Evolutionary conservation across 2,113 vertebrate species (phyloP), one percentile per base, ranked within the genome.

Genomic region (Mystacornis crossleyi): DNA sequence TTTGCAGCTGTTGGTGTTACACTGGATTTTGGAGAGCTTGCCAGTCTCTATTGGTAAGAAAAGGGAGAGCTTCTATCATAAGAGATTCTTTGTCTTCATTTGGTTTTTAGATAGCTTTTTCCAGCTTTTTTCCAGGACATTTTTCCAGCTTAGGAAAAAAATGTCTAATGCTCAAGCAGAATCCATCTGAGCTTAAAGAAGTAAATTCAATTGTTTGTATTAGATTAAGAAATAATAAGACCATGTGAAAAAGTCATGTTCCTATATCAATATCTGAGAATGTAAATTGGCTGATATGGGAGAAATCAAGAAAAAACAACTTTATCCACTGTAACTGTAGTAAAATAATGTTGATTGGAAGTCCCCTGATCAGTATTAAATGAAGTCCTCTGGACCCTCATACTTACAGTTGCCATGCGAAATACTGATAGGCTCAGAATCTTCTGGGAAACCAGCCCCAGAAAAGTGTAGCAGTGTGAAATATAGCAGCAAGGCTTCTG

Each of bases 391-490:
- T 72, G 34, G 31, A 14, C 43, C 67, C 36, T 83, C 83, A 66
- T 98, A 99, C 99, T 99, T 97, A 99, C 99, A 99, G 99, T 99
- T 99, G 98, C 99, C 99, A 98, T 99, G 99, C 96, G 99, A 99
- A 98, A 99, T 99, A 98, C 99, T 99, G 99, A 99, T 99, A 12
- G 99, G 99, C 98, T 99, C 99, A 86, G 99, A 99, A 98, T 99
- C 99, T 98, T 99, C 99, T 97, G 99, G 99, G 99, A 99, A 99
- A 98, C 98, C 99, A 94, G 99, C 99, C 98, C 99, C 98, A 98
- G 98, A 98, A 93, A 98, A 98, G 94, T 99, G 99, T 98, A 99
- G 99, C 97, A 99, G 98, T 98, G 98, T 99, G 98, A 99, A 98
- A 99, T 98, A 99, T 98, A 99, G 99, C 98, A 99, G 98, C 98